Evolutionary conservation across 2,888 invertebrate genomes (phyloP).

Genomic region (Palloptera scutellata): DNA sequence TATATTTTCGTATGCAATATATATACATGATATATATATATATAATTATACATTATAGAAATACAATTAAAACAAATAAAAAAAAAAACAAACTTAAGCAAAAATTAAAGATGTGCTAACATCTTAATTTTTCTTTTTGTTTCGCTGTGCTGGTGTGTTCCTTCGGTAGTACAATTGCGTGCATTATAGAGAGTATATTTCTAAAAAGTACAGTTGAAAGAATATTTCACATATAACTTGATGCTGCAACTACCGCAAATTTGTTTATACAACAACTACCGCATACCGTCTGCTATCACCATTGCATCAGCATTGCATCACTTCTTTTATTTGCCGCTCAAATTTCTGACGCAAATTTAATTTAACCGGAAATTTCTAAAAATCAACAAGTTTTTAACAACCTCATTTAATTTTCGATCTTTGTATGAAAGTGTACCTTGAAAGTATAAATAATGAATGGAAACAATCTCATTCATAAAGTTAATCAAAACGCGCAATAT

Average conservation of each 20-base stretch:
- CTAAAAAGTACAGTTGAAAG: too few relatives aligned
- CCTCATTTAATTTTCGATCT: constrained; percentile 33
- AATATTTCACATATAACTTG: too few relatives aligned
- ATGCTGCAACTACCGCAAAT: too few relatives aligned
- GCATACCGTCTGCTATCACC: too few relatives aligned
- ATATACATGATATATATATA: constrained; percentile 44
- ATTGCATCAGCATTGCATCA: not conserved
- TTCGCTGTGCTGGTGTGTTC: too few relatives aligned
- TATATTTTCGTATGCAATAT: constrained; percentile 61
- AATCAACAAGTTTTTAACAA: constrained; percentile 11
- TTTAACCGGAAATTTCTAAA: constrained; percentile 29
- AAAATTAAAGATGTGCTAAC: constrained; percentile 7
- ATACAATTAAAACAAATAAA: constrained; percentile 43
- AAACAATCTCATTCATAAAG: not conserved
- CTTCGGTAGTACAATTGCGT: too few relatives aligned
- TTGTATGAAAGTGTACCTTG: constrained; percentile 33
- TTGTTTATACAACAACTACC: too few relatives aligned
- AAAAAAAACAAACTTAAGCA: not conserved
- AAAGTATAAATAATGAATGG: not conserved
- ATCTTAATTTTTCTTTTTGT: too few relatives aligned
- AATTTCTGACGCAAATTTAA: constrained; percentile 50
- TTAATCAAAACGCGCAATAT: constrained; percentile 43
- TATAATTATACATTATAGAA: constrained; percentile 50
- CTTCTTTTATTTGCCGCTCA: constrained; percentile 55
- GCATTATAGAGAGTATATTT: too few relatives aligned